phyloP scores from a whole-genome alignment of 1,140 invertebrate species.

The Zaprionus camerounensis region DNA sequence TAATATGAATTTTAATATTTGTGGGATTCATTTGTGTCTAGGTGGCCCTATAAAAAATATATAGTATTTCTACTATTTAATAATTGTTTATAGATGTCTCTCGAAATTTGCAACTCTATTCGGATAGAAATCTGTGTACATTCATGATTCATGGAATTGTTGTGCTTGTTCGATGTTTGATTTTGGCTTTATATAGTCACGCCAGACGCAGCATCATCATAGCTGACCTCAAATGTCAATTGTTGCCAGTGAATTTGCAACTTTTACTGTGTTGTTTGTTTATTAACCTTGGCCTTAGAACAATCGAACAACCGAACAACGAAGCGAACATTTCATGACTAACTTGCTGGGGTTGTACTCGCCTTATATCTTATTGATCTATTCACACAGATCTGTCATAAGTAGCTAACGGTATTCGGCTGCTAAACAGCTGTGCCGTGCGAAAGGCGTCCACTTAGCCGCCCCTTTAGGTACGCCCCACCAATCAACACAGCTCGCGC shows the following conservation, averaged over 20 bases:
- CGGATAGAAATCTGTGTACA: constrained; percentile 22
- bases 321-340: constrained; percentile 29
- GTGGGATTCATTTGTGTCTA: background rate
- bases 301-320: constrained; percentile 27
- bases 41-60: background rate
- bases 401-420: constrained; percentile 58
- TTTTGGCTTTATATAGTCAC: constrained; percentile 73
- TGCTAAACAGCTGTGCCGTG: constrained; percentile 45
- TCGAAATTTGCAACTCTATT: constrained; percentile 24
- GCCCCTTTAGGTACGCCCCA: constrained; percentile 27
- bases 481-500: background rate
- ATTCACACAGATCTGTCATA: constrained; percentile 48
- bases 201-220: constrained; percentile 47
- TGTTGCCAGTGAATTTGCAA: constrained; percentile 38
- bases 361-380: constrained; percentile 17
- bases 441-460: constrained; percentile 30
- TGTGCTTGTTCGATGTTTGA: constrained; percentile 20
- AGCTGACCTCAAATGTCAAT: constrained; percentile 72
- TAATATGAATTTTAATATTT: background rate
- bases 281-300: constrained; percentile 73
- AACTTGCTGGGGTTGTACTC: background rate
- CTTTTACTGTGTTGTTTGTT: constrained; percentile 65
- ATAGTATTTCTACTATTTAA: background rate
- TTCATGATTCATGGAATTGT: constrained; percentile 31
- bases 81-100: background rate